Conservation (phyloP, 1,140 invertebrate species). For the Drosophila pseudoobscura region DNA sequence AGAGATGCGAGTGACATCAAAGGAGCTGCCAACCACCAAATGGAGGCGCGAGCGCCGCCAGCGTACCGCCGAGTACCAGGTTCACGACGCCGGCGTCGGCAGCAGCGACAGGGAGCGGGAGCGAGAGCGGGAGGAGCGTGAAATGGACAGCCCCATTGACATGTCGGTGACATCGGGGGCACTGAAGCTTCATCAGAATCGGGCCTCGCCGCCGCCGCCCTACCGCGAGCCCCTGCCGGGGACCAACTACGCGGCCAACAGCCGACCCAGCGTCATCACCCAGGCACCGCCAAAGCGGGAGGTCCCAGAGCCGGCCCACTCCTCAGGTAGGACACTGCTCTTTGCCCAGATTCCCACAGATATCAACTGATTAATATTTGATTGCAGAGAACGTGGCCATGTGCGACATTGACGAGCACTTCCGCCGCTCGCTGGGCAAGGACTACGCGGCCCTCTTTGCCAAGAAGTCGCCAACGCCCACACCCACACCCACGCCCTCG, state of each 20-base stretch:
- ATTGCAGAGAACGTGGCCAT: constrained; percentile 87
- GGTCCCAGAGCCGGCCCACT: constrained; percentile 43
- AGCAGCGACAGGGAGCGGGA: constrained; percentile 46
- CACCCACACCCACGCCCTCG: constrained; percentile 71
- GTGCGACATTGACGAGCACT: constrained; percentile 97
- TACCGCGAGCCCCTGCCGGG: constrained; percentile 79
- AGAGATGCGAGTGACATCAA: constrained; percentile 84
- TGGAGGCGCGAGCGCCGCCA: constrained; percentile 87
- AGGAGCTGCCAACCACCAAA: constrained; percentile 86
- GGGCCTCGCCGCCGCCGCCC: constrained; percentile 79
- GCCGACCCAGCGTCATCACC: constrained; percentile 83
- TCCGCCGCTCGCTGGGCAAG: constrained; percentile 94
- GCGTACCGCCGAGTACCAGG: constrained; percentile 83
- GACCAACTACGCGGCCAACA: constrained; percentile 64
- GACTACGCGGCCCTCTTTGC: constrained; percentile 92
- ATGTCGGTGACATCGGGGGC: constrained; percentile 82
- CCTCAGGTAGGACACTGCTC: constrained; percentile 55
- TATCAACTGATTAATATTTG: not conserved
- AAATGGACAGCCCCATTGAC: constrained; percentile 82
- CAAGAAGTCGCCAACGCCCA: constrained; percentile 85
- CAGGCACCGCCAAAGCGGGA: constrained; percentile 83
- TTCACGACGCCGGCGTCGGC: constrained; percentile 42
- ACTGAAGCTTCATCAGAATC: constrained; percentile 60
- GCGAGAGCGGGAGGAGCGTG: constrained; percentile 38
- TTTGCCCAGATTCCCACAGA: not conserved